A percentile compares a stretch with the other conserved stretches of the same genome.
These are phyloP conservation scores for Heliocidaris tuberculata DNA, from an alignment of 35 echinoderm and acorn worm species.

Conservation along the genomic window DNA sequence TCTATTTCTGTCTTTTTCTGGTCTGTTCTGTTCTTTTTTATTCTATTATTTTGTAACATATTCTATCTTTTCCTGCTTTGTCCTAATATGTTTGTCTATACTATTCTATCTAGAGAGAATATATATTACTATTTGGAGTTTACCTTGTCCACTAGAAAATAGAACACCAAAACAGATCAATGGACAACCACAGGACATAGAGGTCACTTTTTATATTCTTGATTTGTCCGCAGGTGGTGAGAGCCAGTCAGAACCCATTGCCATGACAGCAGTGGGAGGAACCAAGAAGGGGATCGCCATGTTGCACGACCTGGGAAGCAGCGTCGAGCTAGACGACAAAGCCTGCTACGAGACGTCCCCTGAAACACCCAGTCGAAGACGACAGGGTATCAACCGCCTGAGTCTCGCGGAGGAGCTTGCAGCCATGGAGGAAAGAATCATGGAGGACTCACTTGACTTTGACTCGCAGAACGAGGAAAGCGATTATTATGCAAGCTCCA, in stretches of 20 bases:
- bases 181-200: not conserved
- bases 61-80: too few species aligned
- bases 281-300: constrained; percentile 58
- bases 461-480: constrained; percentile 73
- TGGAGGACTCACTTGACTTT: constrained; percentile 53
- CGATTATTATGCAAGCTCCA: constrained; percentile 69
- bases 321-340: constrained; percentile 83
- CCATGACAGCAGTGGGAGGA: constrained; percentile 33
- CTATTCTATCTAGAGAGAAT: too few species aligned
- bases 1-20: too few species aligned
- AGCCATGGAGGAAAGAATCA: constrained; percentile 73
- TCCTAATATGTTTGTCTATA: too few species aligned
- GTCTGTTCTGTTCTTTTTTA: too few species aligned
- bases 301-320: constrained; percentile 85
- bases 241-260: not conserved
- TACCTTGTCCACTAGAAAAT: not conserved
- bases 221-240: constrained; percentile 22
- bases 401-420: constrained; percentile 93
- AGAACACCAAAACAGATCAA: not conserved
- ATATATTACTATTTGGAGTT: too few species aligned
- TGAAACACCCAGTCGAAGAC: constrained; percentile 57
- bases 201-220: not conserved
- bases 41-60: too few species aligned
- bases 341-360: constrained; percentile 67
- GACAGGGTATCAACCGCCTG: constrained; percentile 70